Evolutionary conservation across 2,888 invertebrate species (phyloP).

Genomic region (Apotomis capreana): DNA sequence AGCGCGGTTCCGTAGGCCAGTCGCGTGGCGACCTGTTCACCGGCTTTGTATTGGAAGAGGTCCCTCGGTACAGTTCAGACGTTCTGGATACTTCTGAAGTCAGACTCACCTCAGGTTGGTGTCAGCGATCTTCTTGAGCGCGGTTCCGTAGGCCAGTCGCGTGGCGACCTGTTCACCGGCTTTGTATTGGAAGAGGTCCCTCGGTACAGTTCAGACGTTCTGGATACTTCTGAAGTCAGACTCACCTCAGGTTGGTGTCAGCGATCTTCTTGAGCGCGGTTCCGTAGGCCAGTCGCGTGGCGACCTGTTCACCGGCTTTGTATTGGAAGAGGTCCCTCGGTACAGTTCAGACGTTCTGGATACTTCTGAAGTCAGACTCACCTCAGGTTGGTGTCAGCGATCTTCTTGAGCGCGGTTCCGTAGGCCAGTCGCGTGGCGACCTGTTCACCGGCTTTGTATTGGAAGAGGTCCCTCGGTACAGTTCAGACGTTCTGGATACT

Average conservation of each 20-base stretch:
- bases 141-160: too few species aligned
- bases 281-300: slow-evolving; percentile 97
- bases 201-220: too few species aligned
- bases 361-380: slow-evolving; percentile 48
- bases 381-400: slow-evolving; percentile 86
- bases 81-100: too few species aligned
- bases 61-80: too few species aligned
- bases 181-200: too few species aligned
- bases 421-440: slow-evolving; percentile 97
- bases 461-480: too few species aligned
- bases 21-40: slow-evolving; percentile 93
- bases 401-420: slow-evolving; percentile 96
- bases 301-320: slow-evolving; percentile 89
- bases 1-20: slow-evolving; percentile 97
- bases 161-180: too few species aligned
- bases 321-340: too few species aligned
- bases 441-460: slow-evolving; percentile 90
- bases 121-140: too few species aligned
- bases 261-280: slow-evolving; percentile 95
- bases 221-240: not conserved
- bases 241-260: slow-evolving; percentile 82
- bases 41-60: slow-evolving; percentile 93
- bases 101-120: too few species aligned
- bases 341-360: too few species aligned
- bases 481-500: too few species aligned